A percentile compares a stretch with the other conserved stretches of the same genome.
Conservation (phyloP, 2,888 invertebrate genomes). For the Nesidiocoris tenuis region DNA sequence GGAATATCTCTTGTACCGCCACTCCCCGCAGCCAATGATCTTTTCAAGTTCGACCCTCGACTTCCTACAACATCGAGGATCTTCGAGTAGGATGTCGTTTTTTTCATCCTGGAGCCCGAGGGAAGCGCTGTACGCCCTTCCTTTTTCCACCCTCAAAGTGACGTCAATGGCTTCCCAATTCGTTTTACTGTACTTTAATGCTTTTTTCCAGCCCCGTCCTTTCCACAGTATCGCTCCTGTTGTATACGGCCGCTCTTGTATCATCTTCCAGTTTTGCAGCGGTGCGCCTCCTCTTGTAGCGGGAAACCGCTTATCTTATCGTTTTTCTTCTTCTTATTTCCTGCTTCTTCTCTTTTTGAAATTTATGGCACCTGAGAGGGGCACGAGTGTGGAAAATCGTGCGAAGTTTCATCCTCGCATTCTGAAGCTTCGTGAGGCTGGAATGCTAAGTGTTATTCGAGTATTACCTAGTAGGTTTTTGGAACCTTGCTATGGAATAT, state of each 20-base stretch:
- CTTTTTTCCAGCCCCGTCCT: constrained; percentile 4
- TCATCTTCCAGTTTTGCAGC: not conserved
- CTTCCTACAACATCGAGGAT: not conserved
- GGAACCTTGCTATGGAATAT: too few relatives aligned
- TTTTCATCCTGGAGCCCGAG: constrained; percentile 6
- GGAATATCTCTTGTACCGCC: constrained; percentile 33
- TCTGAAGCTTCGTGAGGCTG: too few relatives aligned
- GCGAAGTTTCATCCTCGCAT: too few relatives aligned
- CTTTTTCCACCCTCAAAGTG: constrained; percentile 23
- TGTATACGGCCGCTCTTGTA: not conserved
- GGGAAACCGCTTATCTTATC: constrained; percentile 31
- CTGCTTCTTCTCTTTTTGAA: not conserved
- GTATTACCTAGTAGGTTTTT: too few relatives aligned
- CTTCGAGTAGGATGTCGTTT: constrained; percentile 1
- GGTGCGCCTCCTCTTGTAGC: not conserved
- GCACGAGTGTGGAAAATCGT: constrained; percentile 18
- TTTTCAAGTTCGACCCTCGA: not conserved
- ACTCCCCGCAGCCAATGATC: not conserved
- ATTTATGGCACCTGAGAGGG: constrained; percentile 36
- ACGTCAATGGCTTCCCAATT: constrained; percentile 45
- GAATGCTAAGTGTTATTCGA: too few relatives aligned
- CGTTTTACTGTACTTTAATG: constrained; percentile 45
- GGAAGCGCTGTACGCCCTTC: not conserved
- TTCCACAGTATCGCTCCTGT: not conserved
- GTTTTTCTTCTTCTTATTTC: constrained; percentile 2